phyloP scores from a whole-genome alignment of 1,140 invertebrate species.

The Diplogasteroides magnus region DNA sequence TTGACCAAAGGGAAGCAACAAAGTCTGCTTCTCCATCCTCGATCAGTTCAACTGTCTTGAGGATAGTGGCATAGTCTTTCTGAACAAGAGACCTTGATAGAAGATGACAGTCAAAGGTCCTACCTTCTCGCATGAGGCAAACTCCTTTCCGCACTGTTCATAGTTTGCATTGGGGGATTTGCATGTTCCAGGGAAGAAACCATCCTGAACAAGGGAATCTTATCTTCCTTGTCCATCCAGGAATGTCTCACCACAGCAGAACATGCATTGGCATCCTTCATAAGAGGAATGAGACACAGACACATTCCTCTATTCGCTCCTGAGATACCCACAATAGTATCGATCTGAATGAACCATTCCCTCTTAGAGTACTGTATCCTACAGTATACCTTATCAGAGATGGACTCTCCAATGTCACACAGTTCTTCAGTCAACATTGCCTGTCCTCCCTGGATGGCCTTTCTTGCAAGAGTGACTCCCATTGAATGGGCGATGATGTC shows the following conservation, averaged over 20 bases:
- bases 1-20: background rate
- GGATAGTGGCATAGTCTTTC: background rate
- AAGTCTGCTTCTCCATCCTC: background rate
- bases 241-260: background rate
- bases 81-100: background rate
- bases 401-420: conserved; percentile 28
- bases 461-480: conserved; percentile 33
- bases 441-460: conserved; percentile 32
- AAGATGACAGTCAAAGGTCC: no score
- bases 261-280: background rate
- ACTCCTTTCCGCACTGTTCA: background rate
- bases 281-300: conserved; percentile 15
- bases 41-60: background rate
- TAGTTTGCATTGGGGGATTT: background rate
- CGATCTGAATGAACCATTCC: no score
- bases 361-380: background rate
- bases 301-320: conserved; percentile 39
- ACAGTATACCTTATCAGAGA: conserved; percentile 2
- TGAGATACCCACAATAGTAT: conserved; percentile 29
- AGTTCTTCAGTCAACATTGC: conserved; percentile 13
- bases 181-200: background rate
- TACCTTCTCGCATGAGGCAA: background rate
- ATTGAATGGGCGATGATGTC: conserved; percentile 38
- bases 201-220: background rate
- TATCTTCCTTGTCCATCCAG: background rate